These are phyloP conservation scores for Aurelia sp. DNA, from an alignment of 30 jellyfish, hydroid and myxozoan species.

Conservation along the genomic window DNA sequence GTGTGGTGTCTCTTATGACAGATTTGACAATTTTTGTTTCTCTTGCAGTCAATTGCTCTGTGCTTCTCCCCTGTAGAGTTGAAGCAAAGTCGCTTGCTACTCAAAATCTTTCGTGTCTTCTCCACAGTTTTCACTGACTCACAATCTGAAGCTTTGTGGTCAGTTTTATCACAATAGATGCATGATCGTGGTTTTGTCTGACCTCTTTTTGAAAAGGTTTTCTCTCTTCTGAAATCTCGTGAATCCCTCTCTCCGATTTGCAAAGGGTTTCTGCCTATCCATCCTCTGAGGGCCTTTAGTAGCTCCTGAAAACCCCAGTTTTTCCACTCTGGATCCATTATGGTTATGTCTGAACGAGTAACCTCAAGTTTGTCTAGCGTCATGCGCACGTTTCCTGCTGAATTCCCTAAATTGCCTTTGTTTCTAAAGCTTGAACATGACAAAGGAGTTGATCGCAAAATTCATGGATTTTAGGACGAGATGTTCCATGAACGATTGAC, in stretches of 20 bases:
- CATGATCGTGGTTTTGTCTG: conserved; percentile 23
- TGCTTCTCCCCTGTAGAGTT: conserved; percentile 68
- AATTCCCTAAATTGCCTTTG: too few species aligned
- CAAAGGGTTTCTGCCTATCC: conserved; percentile 67
- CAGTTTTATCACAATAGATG: conserved; percentile 44
- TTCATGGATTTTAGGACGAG: conserved; percentile 46
- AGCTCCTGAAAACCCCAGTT: conserved; percentile 64
- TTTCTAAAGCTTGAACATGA: conserved; percentile 68
- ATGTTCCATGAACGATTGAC: neutral
- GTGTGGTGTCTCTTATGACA: conserved; percentile 78
- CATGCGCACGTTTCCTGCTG: conserved; percentile 29
- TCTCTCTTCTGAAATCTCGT: conserved; percentile 41
- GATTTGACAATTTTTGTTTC: conserved; percentile 42
- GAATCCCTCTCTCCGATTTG: conserved; percentile 31
- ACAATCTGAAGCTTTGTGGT: conserved; percentile 64
- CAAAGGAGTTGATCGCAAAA: conserved; percentile 57
- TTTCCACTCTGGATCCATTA: conserved; percentile 63
- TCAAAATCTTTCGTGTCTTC: conserved; percentile 33
- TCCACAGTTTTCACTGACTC: conserved; percentile 23
- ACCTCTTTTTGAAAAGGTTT: conserved; percentile 28
- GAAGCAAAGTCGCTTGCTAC: conserved; percentile 51
- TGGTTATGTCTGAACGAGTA: conserved; percentile 48
- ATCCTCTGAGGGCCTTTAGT: conserved; percentile 41
- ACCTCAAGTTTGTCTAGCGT: conserved; percentile 60
- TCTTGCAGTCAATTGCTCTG: conserved; percentile 61